Base-by-base conservation (phyloP, 2,888 invertebrate genomes). In the Sinotaia quadrata region DNA sequence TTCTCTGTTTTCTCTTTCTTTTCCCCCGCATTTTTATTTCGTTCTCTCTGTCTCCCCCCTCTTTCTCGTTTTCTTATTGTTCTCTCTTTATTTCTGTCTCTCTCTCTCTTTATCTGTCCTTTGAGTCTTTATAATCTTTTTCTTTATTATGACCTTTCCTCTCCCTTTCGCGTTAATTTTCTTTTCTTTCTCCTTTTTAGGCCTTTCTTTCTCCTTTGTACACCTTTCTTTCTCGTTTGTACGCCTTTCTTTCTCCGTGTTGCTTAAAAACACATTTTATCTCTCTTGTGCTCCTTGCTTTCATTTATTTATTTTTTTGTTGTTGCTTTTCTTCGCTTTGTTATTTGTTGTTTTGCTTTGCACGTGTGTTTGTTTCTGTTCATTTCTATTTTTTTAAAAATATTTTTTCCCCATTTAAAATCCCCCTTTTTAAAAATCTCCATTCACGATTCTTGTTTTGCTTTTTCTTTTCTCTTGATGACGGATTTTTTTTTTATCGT, bases 1-100 rank as follows among this genome's bases (percentile, higher is more conserved):
- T 49, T 49, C 49, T 49, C 24, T 24, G n/a, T 49, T 24, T 49
- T 49, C 49, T 49, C 24, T 24, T 49, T 49, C 49, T 49, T 49
- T 24, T 49, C 5, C 18, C 18, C 24, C 18, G 5, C 5, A 7
- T 18, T 49, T 18, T 18, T 49, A 7, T 18, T 49, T 18, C 18
- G n/a, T 18, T 49, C 5, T 24, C 5, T 10, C 18, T 49, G n/a
- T 18, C 24, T 49, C 49, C 5, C n/a, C 18, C 24, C 18, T 18
- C 24, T 18, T 18, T 49, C 18, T 18, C 24, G 5, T 18, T 49
- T 4, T 18, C 24, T 49, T 18, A 4, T 49, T 24, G n/a, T 8
- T 24, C 24, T 49, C 18, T 49, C 24, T 5, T 49, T 49, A n/a
- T 49, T 49, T 18, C 24, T 49, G 8, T 49, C 24, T 24, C 24